Conservation (phyloP, 2,797 vertebrate species). For the Gallinago nigripennis region DNA sequence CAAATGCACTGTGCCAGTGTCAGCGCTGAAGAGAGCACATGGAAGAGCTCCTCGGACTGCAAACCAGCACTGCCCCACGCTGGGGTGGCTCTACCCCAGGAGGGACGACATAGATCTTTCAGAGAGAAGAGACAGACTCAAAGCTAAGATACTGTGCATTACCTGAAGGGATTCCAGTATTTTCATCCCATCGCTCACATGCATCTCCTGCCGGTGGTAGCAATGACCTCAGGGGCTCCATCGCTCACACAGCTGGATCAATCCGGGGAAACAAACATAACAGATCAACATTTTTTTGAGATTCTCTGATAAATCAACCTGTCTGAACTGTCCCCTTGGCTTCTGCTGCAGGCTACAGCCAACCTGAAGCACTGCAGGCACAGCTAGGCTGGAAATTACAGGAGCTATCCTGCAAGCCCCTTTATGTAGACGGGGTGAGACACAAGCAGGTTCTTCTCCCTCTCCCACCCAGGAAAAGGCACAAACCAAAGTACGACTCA, state of each 20-base stretch:
- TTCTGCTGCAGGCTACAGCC: not conserved
- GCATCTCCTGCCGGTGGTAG: not conserved
- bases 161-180: not conserved
- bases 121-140: not conserved
- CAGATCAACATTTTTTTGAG: not conserved
- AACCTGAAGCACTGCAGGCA: not conserved
- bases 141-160: not conserved
- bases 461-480: not conserved
- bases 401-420: not conserved
- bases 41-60: not conserved
- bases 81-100: not conserved
- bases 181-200: not conserved
- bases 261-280: fast-evolving
- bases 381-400: not conserved
- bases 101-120: not conserved
- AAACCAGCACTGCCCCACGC: not conserved
- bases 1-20: fast-evolving
- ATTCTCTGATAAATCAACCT: not conserved
- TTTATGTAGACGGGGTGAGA: not conserved
- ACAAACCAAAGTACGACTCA: not conserved
- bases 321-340: not conserved
- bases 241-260: fast-evolving
- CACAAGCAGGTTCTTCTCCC: not conserved
- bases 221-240: not conserved
- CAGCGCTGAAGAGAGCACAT: not conserved